These are phyloP conservation scores for Drosophila baimaii DNA, from an alignment of 1,140 invertebrate genomes.

Conservation along the genomic window DNA sequence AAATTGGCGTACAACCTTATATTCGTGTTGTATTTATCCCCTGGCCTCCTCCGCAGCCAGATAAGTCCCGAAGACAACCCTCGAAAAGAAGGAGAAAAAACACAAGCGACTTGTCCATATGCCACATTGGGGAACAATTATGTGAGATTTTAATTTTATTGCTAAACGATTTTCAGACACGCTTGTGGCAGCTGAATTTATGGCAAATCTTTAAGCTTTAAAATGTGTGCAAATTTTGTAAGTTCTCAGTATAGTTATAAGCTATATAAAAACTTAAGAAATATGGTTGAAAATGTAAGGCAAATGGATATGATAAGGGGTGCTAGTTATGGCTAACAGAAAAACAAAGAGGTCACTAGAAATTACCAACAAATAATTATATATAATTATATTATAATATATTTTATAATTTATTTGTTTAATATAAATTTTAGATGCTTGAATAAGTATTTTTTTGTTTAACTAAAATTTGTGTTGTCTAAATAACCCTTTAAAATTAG, in stretches of 20 bases:
- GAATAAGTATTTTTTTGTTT: too few species aligned
- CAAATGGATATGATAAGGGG: neutral
- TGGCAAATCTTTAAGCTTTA: neutral
- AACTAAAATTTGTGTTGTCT: too few species aligned
- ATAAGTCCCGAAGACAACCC: constrained; percentile 28
- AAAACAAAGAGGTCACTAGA: too few species aligned
- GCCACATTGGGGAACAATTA: constrained; percentile 80
- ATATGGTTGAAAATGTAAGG: neutral
- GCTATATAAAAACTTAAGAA: too few species aligned
- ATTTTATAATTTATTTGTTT: too few species aligned
- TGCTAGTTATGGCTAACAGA: too few species aligned
- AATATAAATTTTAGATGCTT: too few species aligned
- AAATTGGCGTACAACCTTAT: constrained; percentile 77
- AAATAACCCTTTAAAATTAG: too few species aligned
- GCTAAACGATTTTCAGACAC: constrained; percentile 68
- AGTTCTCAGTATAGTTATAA: neutral
- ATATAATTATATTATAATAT: too few species aligned
- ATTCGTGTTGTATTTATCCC: constrained; percentile 30
- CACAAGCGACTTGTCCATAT: constrained; percentile 59
- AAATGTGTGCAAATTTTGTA: neutral
- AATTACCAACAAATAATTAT: too few species aligned
- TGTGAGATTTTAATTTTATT: constrained; percentile 77
- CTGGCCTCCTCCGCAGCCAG: constrained; percentile 4
- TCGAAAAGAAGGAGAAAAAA: constrained; percentile 1
- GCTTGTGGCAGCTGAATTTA: constrained; percentile 15